Conservation (phyloP, 2,888 invertebrate species). For the Myopa testacea region DNA sequence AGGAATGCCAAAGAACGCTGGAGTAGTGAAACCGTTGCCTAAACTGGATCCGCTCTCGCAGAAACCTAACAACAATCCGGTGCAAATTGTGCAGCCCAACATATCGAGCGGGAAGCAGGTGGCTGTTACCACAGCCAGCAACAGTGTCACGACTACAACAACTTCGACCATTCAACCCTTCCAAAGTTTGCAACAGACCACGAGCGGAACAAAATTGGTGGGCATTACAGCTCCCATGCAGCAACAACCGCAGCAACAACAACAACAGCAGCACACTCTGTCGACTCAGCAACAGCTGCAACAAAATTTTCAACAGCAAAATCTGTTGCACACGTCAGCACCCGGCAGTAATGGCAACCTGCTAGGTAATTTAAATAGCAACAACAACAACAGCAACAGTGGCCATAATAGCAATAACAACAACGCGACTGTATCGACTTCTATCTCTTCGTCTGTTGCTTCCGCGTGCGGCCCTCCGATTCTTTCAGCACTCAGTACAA, state of each 20-base stretch:
- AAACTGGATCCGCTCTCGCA: conserved; percentile 65
- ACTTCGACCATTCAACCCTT: conserved; percentile 64
- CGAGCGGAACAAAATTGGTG: conserved; percentile 64
- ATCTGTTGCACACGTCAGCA: background rate
- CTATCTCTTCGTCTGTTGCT: conserved; percentile 36
- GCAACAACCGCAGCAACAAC: conserved; percentile 55
- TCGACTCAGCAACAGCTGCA: conserved; percentile 36
- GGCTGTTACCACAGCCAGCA: conserved; percentile 52
- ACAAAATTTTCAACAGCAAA: conserved; percentile 32
- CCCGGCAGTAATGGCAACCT: background rate
- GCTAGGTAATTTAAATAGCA: background rate
- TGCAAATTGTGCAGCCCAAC: conserved; percentile 67
- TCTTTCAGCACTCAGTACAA: conserved; percentile 40
- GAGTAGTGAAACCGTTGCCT: conserved; percentile 66
- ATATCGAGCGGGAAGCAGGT: conserved; percentile 64
- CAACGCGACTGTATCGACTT: conserved; percentile 42
- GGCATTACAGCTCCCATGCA: conserved; percentile 68
- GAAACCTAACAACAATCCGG: conserved; percentile 66
- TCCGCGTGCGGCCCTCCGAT: conserved; percentile 38
- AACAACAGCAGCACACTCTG: conserved; percentile 35
- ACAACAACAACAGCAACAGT: conserved; percentile 23
- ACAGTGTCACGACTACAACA: conserved; percentile 48
- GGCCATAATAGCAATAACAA: conserved; percentile 45
- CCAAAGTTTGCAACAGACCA: conserved; percentile 58
- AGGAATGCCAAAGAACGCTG: conserved; percentile 60